phyloP scores from a whole-genome alignment of 2,797 vertebrate genomes.

The Microtus agrestis region DNA sequence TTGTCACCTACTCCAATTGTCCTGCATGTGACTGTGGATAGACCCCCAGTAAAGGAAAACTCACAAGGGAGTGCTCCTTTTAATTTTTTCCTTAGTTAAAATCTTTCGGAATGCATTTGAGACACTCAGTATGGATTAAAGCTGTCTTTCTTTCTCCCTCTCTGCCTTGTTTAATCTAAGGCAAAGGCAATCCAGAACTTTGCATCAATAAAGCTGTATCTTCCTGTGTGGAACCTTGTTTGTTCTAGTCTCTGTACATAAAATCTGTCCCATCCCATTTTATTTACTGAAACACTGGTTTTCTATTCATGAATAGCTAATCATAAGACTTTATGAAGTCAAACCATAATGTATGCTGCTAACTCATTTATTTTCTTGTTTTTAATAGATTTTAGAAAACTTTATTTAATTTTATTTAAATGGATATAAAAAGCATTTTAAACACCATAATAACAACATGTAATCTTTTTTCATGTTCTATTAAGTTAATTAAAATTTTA shows the following conservation, averaged over 20 bases:
- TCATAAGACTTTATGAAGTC: not conserved
- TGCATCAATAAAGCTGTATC: not conserved
- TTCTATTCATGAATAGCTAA: not conserved
- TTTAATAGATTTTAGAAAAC: slow-evolving; percentile 40
- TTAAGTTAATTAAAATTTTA: not conserved
- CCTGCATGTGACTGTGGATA: not conserved
- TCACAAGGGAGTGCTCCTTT: not conserved
- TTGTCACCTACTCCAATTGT: not conserved
- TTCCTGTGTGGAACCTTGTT: not conserved
- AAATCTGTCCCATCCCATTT: not conserved
- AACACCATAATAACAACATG: not conserved
- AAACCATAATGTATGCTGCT: not conserved
- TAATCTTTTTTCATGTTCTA: not conserved
- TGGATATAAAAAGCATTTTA: not conserved
- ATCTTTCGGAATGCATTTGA: slow-evolving; percentile 23
- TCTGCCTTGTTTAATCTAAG: not conserved
- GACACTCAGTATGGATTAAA: not conserved
- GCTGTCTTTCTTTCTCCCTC: not conserved
- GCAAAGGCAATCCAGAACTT: not conserved
- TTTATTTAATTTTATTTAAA: not conserved
- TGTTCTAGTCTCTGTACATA: not conserved
- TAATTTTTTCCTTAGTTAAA: not conserved
- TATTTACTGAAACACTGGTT: not conserved
- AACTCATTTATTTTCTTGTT: not conserved
- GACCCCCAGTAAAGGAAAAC: not conserved